Base-by-base conservation (phyloP, 2,113 vertebrate genomes). In the Turnix velox region DNA sequence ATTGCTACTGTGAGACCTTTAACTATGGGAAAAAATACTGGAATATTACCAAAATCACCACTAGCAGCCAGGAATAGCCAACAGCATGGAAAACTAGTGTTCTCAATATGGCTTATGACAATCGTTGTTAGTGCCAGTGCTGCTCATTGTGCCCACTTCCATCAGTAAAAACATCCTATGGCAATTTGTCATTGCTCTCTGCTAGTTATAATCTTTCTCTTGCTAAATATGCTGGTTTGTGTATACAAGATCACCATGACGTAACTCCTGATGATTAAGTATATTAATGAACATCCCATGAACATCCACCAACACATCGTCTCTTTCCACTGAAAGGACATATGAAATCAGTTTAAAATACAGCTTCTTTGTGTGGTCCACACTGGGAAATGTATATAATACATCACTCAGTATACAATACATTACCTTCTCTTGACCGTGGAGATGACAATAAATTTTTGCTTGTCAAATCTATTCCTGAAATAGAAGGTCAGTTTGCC, bases 1-100 rank as follows among this genome's bases (percentile, higher is more conserved):
- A 90, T 73, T 90, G 69, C 74, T 90, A 93, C 69, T 75, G 40
- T 66, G 88, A 95, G 73, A 92, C 62, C 15, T 65, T 82, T 71
- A 88, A 48, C 51, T 66, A 59, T 11, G 16, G 16, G 90, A 75
- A 91, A 92, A 84, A 61, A 4, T 6, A 55, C 19, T 92, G 89
- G 79, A 91, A 78, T 63, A 57, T 35, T 23, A 86, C 54, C 80
- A 91, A 54, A 76, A 85, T 77, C 91, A 76, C 75, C 73, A 39
- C 73, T 87, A 69, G 58, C 37, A 84, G 77, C 12, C 30, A 76
- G 43, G 51, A 94, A 89, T 45, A 88, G 74, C 66, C 79, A 92
- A 67, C 0, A 0, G 90, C 40, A 5, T 73, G 55, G 51, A 88
- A 95, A 90, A 67, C 20, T 24, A 43, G 33, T 65, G 39, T 68